These are phyloP conservation scores for Carterocephalus palaemon DNA, from an alignment of 2,888 invertebrate species.

Conservation along the genomic window DNA sequence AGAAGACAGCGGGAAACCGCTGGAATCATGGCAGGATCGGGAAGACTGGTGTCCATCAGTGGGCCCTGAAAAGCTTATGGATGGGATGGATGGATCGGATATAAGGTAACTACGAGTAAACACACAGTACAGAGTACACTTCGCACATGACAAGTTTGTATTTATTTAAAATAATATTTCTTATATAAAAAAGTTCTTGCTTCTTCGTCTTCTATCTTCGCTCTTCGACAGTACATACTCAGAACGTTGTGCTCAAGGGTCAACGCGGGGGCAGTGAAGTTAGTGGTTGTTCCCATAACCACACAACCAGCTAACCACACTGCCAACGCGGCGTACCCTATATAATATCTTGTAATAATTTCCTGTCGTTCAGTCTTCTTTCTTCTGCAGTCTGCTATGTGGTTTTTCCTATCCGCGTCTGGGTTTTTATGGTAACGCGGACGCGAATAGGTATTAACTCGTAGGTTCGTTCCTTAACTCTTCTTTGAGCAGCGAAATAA, in stretches of 20 bases:
- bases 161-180: no score
- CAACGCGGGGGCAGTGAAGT: conserved; percentile 94
- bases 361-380: conserved; percentile 9
- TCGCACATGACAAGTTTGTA: no score
- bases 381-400: background rate
- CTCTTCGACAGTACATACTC: background rate
- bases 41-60: no score
- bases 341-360: conserved; percentile 3
- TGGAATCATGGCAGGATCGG: no score
- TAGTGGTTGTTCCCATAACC: conserved; percentile 90
- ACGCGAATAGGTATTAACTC: conserved; percentile 21
- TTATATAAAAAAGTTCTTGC: no score
- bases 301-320: conserved; percentile 99
- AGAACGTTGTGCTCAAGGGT: background rate
- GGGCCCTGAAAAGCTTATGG: no score
- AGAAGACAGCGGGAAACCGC: no score
- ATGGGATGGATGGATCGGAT: no score
- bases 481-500: no score
- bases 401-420: conserved; percentile 18
- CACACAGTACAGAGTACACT: no score
- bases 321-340: conserved; percentile 89
- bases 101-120: no score
- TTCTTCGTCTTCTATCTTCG: conserved; percentile 6
- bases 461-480: no score
- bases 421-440: conserved; percentile 11